Conservation (phyloP, 2,113 vertebrate species). For the Athene noctua region DNA sequence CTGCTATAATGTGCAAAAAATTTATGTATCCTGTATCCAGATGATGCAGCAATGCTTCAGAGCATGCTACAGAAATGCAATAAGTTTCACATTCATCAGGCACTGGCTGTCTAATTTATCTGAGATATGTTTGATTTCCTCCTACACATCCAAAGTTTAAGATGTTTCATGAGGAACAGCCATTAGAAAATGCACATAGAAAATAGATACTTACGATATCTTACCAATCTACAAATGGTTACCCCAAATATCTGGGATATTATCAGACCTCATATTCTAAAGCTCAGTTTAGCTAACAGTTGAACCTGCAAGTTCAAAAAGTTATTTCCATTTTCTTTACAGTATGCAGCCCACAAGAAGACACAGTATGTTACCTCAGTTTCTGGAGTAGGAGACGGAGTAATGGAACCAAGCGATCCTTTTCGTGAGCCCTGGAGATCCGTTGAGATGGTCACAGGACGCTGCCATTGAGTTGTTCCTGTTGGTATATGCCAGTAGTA, state of each 20-base stretch:
- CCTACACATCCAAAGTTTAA: not conserved
- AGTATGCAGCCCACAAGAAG: not conserved
- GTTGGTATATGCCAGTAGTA: conserved; percentile 97
- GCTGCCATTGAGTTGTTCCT: conserved; percentile 91
- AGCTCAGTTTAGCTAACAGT: conserved; percentile 2
- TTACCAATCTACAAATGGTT: not conserved
- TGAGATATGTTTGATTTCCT: not conserved
- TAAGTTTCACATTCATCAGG: conserved; percentile 11
- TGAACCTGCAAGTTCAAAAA: conserved; percentile 11
- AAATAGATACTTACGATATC: not conserved
- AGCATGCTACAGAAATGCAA: not conserved
- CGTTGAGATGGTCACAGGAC: conserved; percentile 75
- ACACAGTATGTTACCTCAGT: conserved; percentile 80
- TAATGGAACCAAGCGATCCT: conserved; percentile 87
- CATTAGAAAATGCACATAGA: not conserved
- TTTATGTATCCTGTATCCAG: not conserved
- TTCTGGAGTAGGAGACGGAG: conserved; percentile 90
- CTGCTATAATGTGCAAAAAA: not conserved
- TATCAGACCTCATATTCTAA: not conserved
- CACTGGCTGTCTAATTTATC: not conserved
- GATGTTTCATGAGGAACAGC: not conserved
- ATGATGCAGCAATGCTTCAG: not conserved
- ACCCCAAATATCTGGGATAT: not conserved
- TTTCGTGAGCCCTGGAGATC: conserved; percentile 79
- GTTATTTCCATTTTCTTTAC: not conserved